Conservation (phyloP, 2,797 vertebrate species). For the Peromyscus attwateri region DNA sequence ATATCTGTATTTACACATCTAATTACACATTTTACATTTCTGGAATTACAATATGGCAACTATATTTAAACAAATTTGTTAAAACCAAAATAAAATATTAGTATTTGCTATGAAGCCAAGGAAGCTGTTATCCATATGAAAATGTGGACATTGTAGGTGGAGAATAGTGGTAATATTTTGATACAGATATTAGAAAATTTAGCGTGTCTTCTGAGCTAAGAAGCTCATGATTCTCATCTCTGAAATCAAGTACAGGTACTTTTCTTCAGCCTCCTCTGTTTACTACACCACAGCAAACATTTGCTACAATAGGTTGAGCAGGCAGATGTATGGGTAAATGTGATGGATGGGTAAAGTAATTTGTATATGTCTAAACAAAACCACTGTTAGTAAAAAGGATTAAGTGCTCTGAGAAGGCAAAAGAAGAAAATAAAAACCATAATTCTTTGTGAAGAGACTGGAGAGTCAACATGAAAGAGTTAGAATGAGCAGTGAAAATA, state of each 20-base stretch:
- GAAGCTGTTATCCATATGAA: not conserved
- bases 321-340: not conserved
- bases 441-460: not conserved
- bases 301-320: not conserved
- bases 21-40: not conserved
- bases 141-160: not conserved
- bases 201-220: not conserved
- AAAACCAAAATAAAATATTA: not conserved
- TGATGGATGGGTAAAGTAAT: not conserved
- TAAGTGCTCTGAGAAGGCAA: not conserved
- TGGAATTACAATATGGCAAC: not conserved
- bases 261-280: not conserved
- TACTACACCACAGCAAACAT: not conserved
- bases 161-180: not conserved
- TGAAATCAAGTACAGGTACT: not conserved
- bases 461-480: not conserved
- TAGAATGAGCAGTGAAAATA: not conserved
- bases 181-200: not conserved
- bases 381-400: not conserved
- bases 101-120: not conserved
- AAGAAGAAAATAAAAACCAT: not conserved
- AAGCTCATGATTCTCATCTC: not conserved
- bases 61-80: not conserved
- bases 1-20: not conserved
- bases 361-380: not conserved